Evolutionary conservation across 2,113 vertebrate species (phyloP).

Genomic region (Poeciliopsis retropinna): DNA sequence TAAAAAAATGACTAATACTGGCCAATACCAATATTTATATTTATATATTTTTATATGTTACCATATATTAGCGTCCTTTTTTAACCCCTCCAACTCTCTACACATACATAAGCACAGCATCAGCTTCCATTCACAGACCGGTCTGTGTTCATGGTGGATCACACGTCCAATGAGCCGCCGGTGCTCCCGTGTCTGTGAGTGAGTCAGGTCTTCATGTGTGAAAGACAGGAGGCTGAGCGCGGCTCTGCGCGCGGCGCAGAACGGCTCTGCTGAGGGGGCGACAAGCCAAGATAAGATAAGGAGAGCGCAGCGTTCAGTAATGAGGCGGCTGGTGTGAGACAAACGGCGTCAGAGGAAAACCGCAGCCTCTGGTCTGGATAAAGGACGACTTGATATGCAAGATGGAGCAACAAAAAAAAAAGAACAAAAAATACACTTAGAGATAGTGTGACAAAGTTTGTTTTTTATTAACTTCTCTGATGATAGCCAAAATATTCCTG

Average conservation of each 20-base stretch:
- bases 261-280: constrained; percentile 22
- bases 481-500: no score
- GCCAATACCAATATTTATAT: constrained; percentile 3
- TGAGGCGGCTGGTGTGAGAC: constrained; percentile 26
- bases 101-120: neutral
- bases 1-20: no score
- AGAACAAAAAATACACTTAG: neutral
- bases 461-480: no score
- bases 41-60: no score
- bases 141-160: constrained; percentile 32
- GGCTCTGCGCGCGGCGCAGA: neutral
- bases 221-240: constrained; percentile 24
- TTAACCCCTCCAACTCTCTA: neutral
- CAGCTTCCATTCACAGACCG: constrained; percentile 15
- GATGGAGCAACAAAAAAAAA: neutral
- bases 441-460: neutral
- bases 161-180: constrained; percentile 46
- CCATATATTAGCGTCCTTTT: neutral
- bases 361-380: constrained; percentile 19
- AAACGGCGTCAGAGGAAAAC: constrained; percentile 1
- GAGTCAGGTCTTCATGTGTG: constrained; percentile 37
- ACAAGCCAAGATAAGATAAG: constrained; percentile 43
- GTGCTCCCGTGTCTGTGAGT: constrained; percentile 16
- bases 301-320: constrained; percentile 48
- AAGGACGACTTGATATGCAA: constrained; percentile 2